These are phyloP conservation scores for Calliopsis andreniformis DNA, from an alignment of 1,140 invertebrate genomes.

Conservation along the genomic window DNA sequence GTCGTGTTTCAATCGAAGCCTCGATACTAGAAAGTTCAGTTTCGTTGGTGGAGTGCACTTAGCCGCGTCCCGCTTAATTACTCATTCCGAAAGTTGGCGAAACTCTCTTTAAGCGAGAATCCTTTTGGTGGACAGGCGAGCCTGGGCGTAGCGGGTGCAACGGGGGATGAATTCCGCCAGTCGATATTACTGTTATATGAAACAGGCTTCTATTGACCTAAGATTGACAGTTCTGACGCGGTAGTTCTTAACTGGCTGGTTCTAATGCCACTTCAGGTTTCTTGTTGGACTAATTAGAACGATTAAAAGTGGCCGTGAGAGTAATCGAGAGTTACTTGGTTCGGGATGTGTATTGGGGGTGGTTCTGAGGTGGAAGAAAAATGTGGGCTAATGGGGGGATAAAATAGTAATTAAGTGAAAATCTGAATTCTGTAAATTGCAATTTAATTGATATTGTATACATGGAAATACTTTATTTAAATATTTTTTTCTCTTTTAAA, in stretches of 20 bases:
- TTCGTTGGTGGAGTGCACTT: conserved; percentile 55
- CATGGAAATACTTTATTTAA: too few relatives aligned
- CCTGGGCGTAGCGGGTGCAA: not conserved
- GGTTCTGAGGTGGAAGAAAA: not conserved
- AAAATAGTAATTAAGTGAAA: too few relatives aligned
- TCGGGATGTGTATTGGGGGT: not conserved
- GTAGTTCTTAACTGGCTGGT: conserved; percentile 27
- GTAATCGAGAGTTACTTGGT: not conserved
- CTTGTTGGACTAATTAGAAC: conserved; percentile 17
- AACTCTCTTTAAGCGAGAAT: conserved; percentile 61
- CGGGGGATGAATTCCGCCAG: conserved; percentile 40
- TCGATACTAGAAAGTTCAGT: conserved; percentile 46
- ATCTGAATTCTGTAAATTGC: too few relatives aligned
- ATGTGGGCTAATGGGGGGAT: too few relatives aligned
- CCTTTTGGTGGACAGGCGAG: conserved; percentile 38
- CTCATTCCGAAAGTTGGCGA: conserved; percentile 64
- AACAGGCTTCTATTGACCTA: conserved; percentile 49
- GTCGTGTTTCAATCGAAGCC: conserved; percentile 34
- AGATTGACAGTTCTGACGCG: not conserved
- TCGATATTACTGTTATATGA: conserved; percentile 66
- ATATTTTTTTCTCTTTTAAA: too few relatives aligned
- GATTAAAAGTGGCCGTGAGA: conserved; percentile 21
- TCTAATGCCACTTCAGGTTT: not conserved
- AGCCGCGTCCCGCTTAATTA: conserved; percentile 64
- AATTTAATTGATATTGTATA: too few relatives aligned